Base-by-base conservation (phyloP, 1,140 invertebrate species). In the Elymnias hypermnestra region DNA sequence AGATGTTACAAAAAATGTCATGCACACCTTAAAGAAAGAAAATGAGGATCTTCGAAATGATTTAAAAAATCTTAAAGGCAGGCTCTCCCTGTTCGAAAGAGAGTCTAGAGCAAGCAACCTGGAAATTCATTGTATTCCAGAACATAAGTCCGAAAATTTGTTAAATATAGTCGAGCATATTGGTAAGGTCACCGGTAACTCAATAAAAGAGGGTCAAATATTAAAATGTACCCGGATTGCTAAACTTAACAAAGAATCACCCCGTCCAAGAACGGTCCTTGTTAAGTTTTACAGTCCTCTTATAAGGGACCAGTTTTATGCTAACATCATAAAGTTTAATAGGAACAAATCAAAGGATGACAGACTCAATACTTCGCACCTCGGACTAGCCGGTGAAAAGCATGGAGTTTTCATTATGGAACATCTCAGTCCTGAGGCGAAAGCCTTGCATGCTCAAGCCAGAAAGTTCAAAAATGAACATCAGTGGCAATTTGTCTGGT, bases 141-240 rank as follows among this genome's bases (percentile, higher is more conserved):
- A 42, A 17, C 26, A 29, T 21, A 13, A 17, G 10, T 43, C 41
- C 4, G 41, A 43, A 43, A 43, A 43, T 26, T 15, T 43, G 10
- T 10, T 43, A n/a, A 43, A 17, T 7, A 15, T 43, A 7, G 12
- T 43, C 2, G 13, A 33, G 14, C 41, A 43, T 23, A 18, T 43
- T 5, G 17, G 28, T 33, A 43, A 14, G 17, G 41, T 43, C 1
- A 29, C 35, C 14, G 19, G 9, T 15, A 33, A 8, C 35, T 18
- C 33, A 5, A 7, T 35, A 35, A 15, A 12, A 8, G 26, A 28
- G 1, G 26, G 29, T 28, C 37, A 53, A 18, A 38, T 53, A 9
- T 5, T 36, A 31, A 28, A 53, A 12, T 35, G 46, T 2, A 39
- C 39, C 37, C 50, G 50, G 3, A 26, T 53, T n/a, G 42, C 38